These are phyloP conservation scores for Neodon shergylaensis DNA, from an alignment of 2,113 vertebrate species.

Conservation along the genomic window DNA sequence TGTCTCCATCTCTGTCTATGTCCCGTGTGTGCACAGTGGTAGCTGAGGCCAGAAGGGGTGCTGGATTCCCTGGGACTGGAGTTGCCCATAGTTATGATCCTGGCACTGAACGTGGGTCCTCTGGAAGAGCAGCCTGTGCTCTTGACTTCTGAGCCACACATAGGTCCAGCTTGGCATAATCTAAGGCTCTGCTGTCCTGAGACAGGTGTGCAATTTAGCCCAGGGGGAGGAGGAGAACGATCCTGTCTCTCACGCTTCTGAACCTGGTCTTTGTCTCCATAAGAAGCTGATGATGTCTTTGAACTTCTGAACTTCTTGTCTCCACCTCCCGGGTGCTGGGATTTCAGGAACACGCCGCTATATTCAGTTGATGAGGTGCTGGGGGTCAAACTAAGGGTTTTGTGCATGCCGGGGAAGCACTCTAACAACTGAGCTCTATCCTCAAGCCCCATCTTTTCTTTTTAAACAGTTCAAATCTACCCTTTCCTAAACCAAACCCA, in stretches of 20 bases:
- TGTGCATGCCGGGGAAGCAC: background rate
- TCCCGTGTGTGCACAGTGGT: background rate
- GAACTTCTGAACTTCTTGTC: background rate
- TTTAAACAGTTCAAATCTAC: background rate
- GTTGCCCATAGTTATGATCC: background rate
- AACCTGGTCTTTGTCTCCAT: background rate
- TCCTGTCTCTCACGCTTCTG: background rate
- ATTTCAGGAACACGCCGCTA: background rate
- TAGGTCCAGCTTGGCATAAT: background rate
- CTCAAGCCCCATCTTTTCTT: background rate
- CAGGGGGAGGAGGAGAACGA: background rate
- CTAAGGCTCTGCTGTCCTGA: background rate
- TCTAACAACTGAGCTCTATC: too few relatives aligned
- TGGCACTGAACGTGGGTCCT: background rate
- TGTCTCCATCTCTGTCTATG: background rate
- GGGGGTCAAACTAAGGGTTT: background rate
- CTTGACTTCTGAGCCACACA: background rate
- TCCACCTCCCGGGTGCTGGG: background rate
- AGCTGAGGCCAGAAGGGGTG: background rate
- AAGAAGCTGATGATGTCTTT: background rate
- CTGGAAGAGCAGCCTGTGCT: background rate
- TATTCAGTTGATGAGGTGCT: background rate
- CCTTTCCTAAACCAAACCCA: background rate
- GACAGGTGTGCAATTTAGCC: background rate
- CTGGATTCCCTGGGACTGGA: background rate